Base-by-base conservation (phyloP, 2,888 invertebrate species). In the Clepsis dumicolana region DNA sequence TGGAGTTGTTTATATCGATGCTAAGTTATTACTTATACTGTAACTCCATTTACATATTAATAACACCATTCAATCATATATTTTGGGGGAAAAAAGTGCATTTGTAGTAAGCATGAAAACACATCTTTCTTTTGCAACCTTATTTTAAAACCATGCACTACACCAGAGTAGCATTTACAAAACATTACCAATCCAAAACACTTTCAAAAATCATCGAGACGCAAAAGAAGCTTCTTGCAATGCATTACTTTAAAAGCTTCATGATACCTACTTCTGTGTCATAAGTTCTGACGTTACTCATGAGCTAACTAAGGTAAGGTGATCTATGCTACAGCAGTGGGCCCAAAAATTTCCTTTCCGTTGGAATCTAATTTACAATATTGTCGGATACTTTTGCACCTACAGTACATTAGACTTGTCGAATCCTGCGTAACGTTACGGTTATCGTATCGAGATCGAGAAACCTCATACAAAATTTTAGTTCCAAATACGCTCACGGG, bases 121-220 rank as follows among this genome's bases (percentile, higher is more conserved):
- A 35, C 35, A 35, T n/a, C n/a, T 38, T 44, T 18, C 7, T 1
- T 44, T 44, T 44, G 8, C 8, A 10, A 16, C 7, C n/a, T n/a
- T 16, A n/a, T 14, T 18, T 38, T 24, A 10, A 35, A 53, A 12
- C 35, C 57, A 57, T 57, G 57, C 57, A 57, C 4, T 38, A 38
- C 7, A 18, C 2, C 4, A 18, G 14, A 1, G 8, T 35, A 29
- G n/a, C 27, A 52, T 21, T 21, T 21, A 21, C 4, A 4, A 54
- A 48, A 35, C 35, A 12, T 35, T 35, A 35, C 35, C 35, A 35
- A 18, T 18, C 18, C 44, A 44, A 16, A 18, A 44, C n/a, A 44
- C 7, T 18, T 44, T 8, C 16, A 8, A 25, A 27, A 27, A n/a
- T 4, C 27, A n/a, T 25, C n/a, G 2, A 25, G 27, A 52, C 5